Percentiles rank a stretch among this genome's conserved stretches.
These are phyloP conservation scores for Rhinatrema bivittatum DNA, from an alignment of 2,797 vertebrate species.

Conservation along the genomic window DNA sequence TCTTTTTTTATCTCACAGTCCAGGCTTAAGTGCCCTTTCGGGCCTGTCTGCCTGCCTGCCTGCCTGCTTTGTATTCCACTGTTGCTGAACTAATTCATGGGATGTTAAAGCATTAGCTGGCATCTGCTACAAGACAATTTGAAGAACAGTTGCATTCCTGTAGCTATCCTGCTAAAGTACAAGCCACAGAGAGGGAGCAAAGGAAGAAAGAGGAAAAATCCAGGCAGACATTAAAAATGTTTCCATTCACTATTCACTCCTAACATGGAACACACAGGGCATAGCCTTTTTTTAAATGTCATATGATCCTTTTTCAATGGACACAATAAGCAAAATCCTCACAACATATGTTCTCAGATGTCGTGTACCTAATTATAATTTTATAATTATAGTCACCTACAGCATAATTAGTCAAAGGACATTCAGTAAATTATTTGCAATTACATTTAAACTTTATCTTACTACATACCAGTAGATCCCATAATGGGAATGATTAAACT, in stretches of 20 bases:
- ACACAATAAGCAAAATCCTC: slow-evolving; percentile 1
- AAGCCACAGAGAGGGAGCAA: background rate
- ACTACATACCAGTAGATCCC: no score
- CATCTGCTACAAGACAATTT: slow-evolving; percentile 11
- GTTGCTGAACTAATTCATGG: background rate
- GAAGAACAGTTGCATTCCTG: slow-evolving; percentile 12
- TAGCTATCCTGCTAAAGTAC: slow-evolving; percentile 6
- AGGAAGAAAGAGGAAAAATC: background rate
- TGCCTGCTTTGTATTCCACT: background rate
- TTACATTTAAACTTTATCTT: background rate
- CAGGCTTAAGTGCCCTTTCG: slow-evolving; percentile 6
- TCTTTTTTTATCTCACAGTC: background rate
- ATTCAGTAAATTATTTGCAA: background rate
- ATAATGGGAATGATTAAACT: no score
- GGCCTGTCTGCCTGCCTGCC: background rate
- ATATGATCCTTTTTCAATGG: background rate
- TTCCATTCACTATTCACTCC: background rate
- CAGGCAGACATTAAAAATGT: background rate
- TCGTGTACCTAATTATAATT: slow-evolving; percentile 12
- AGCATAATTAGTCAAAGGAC: background rate
- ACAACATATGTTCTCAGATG: slow-evolving; percentile 19
- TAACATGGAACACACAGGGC: background rate
- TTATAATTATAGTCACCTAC: slow-evolving; percentile 10
- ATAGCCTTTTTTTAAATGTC: background rate
- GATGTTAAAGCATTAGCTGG: background rate